Percentiles rank a stretch among this genome's conserved stretches.
Evolutionary conservation across 2,888 invertebrate species (phyloP).

Genomic region (Blera fallax): DNA sequence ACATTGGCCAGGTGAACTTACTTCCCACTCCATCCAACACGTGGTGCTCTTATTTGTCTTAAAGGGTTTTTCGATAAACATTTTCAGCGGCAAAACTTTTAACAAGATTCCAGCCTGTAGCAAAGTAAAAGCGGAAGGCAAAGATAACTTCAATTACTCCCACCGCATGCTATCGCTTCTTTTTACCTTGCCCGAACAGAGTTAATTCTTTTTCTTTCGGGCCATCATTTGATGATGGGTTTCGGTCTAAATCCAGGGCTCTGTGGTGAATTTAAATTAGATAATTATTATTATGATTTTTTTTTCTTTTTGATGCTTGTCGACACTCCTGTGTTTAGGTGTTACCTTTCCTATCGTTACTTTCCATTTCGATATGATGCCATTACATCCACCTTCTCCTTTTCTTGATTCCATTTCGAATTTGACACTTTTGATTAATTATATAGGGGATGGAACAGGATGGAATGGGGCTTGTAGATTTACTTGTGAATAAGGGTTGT

Average conservation of each 20-base stretch:
- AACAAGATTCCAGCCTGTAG: neutral
- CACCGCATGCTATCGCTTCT: neutral
- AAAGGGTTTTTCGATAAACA: conserved; percentile 18
- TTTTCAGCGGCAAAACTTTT: conserved; percentile 25
- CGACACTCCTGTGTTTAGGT: neutral
- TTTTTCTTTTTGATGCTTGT: neutral
- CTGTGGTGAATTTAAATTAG: conserved; percentile 57
- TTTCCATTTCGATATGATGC: neutral
- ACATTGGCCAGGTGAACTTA: neutral
- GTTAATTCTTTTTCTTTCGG: neutral
- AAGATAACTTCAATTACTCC: conserved; percentile 5
- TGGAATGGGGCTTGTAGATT: neutral
- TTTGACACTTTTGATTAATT: conserved; percentile 61
- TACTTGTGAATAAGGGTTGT: conserved; percentile 25
- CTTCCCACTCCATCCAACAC: neutral
- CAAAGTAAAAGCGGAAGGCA: neutral
- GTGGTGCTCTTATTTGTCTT: neutral
- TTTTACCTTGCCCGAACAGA: neutral
- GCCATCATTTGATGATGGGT: conserved; percentile 26
- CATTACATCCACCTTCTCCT: neutral
- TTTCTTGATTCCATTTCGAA: neutral
- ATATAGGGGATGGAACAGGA: neutral
- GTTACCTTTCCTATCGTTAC: neutral
- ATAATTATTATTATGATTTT: conserved; percentile 37
- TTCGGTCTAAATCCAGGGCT: conserved; percentile 13